Base-by-base conservation (phyloP, 2,888 invertebrate species). In the Pimpla rufipes region DNA sequence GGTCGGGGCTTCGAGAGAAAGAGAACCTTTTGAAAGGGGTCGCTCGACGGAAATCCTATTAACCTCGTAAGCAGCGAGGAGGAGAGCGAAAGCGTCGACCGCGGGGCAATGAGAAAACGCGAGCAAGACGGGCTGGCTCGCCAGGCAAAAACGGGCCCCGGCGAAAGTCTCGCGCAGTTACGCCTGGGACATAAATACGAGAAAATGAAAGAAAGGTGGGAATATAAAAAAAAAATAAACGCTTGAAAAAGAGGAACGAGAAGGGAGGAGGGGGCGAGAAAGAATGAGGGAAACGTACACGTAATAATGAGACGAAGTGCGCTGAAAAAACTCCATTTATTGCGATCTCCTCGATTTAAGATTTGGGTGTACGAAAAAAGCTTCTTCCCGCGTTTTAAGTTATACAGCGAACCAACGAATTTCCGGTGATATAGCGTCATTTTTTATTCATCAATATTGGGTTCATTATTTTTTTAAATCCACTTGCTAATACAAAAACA, bases 1-100 rank as follows among this genome's bases (percentile, higher is more conserved):
- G 45, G 62, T 68, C 70, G 82, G 55, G 55, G 55, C 80, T 73
- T 79, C 79, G 79, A 83, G 71, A 74, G 79, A 83, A 83, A 81
- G 62, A 73, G 78, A 45, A 64, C 40, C 68, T 79, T 75, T 82
- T 75, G 64, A 71, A 70, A 82, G 64, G 55, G 82, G 55, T 77
- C 59, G 68, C 73, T 50, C 78, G 57, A 50, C 64, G 74, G 83
- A 87, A 87, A 88, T 87, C 87, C 87, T 86, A 88, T 88, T 88
- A 88, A 88, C 85, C 85, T 85, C 78, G 84, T 70, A 85, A 75
- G 83, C 64, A 75, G 40, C 37, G 29, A 55, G 45, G 40, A 81
- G 64, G 66, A 71, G 11, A 40, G 50, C 23, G 52, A 40, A 29
- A n/a, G 35, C 47, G 37, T n/a, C 37, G 23, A 13, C 35, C 13